Percentiles rank a stretch among this genome's conserved stretches.
phyloP scores from a whole-genome alignment of 2,797 vertebrate species.

The Smutsia gigantea region DNA sequence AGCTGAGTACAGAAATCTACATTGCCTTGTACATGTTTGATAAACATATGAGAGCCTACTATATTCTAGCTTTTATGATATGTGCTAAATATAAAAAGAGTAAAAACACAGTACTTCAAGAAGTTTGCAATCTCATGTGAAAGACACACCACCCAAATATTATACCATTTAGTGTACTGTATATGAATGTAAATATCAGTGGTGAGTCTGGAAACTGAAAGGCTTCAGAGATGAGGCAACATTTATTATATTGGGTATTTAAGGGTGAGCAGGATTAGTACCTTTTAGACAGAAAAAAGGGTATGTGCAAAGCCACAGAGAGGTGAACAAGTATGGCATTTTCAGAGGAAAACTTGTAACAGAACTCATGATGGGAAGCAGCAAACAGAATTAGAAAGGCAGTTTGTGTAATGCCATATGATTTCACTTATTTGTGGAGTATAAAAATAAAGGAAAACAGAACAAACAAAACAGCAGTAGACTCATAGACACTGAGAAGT shows the following conservation, averaged over 20 bases:
- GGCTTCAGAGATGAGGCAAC: not conserved
- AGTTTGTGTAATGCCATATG: not conserved
- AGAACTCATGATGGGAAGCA: not conserved
- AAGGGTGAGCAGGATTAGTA: not conserved
- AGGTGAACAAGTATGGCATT: not conserved
- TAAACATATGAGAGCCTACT: not conserved
- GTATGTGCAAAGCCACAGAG: not conserved
- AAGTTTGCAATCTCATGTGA: not conserved
- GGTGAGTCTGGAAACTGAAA: not conserved
- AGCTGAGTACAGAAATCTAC: not conserved
- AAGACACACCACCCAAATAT: not conserved
- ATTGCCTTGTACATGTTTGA: not conserved
- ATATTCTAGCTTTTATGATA: not conserved
- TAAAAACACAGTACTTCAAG: not conserved
- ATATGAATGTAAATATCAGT: not conserved
- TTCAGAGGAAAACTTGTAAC: not conserved
- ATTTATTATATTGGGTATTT: not conserved
- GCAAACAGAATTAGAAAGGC: slow-evolving; percentile 2
- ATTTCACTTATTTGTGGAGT: too few species aligned
- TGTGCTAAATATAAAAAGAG: slow-evolving; percentile 11
- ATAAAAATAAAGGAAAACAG: too few species aligned
- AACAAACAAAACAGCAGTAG: too few species aligned
- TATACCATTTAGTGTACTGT: not conserved
- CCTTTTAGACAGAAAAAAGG: not conserved
- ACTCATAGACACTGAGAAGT: too few species aligned